A percentile compares a stretch with the other conserved stretches of the same genome.
phyloP scores from a whole-genome alignment of 2,888 invertebrate species.

The Heterodera filipjevi region DNA sequence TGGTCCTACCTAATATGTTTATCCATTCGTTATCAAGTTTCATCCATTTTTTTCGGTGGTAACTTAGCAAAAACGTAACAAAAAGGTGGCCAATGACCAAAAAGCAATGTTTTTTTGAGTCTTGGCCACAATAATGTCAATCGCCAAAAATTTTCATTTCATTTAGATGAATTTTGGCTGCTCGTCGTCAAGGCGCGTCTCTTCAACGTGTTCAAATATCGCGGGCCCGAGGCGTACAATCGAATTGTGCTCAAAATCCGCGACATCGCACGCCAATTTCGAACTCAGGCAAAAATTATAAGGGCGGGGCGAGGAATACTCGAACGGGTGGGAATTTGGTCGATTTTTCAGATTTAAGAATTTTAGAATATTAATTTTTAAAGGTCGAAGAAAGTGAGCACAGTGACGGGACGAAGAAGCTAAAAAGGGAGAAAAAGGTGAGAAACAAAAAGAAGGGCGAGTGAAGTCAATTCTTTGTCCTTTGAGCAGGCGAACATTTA shows the following conservation, averaged over 20 bases:
- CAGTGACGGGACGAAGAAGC: neutral
- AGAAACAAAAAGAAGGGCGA: neutral
- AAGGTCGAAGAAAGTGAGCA: neutral
- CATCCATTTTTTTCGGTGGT: too few relatives aligned
- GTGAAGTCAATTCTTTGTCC: neutral
- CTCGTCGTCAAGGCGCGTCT: slow-evolving; percentile 16
- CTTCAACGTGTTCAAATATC: slow-evolving; percentile 32
- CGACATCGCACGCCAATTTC: slow-evolving; percentile 19
- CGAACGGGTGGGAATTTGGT: neutral
- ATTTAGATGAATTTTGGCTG: slow-evolving; percentile 35
- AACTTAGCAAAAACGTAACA: too few relatives aligned
- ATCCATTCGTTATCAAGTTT: too few relatives aligned
- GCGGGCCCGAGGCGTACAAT: slow-evolving; percentile 33
- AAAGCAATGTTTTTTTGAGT: too few relatives aligned
- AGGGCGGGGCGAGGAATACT: too few relatives aligned
- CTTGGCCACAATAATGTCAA: too few relatives aligned
- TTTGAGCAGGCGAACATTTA: neutral
- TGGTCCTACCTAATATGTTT: too few relatives aligned
- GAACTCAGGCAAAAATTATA: slow-evolving; percentile 12
- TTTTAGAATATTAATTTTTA: neutral
- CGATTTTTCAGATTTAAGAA: neutral
- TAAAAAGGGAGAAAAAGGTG: neutral
- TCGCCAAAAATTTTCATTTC: too few relatives aligned
- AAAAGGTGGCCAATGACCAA: too few relatives aligned
- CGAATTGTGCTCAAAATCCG: slow-evolving; percentile 29